These are phyloP conservation scores for Pemphredon lugubris DNA, from an alignment of 2,888 invertebrate species.

Conservation along the genomic window DNA sequence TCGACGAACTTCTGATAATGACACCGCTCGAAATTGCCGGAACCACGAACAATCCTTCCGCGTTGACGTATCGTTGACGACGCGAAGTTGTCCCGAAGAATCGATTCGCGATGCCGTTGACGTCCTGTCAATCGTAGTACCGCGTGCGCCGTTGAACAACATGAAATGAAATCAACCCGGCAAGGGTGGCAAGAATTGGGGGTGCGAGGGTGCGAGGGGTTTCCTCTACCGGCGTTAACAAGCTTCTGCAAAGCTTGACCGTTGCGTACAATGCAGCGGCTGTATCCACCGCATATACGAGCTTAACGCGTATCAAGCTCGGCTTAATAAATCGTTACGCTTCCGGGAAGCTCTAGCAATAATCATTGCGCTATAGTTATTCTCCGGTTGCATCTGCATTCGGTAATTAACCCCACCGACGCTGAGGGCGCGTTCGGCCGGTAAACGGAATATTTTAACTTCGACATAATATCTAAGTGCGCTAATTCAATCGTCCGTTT, in stretches of 20 bases:
- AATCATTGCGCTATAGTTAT: background rate
- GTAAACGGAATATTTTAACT: too few species aligned
- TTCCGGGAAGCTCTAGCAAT: background rate
- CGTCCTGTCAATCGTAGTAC: constrained; percentile 30
- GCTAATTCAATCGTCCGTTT: too few species aligned
- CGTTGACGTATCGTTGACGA: too few species aligned
- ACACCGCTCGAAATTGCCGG: too few species aligned
- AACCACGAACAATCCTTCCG: too few species aligned
- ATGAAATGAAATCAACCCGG: constrained; percentile 51
- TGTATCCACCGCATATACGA: constrained; percentile 7
- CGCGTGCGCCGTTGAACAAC: constrained; percentile 25
- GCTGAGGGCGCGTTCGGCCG: too few species aligned
- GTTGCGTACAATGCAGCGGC: constrained; percentile 9
- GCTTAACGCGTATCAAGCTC: constrained; percentile 10
- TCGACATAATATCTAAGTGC: too few species aligned
- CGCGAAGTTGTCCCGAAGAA: constrained; percentile 35
- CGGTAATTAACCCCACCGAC: too few species aligned
- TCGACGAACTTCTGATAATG: too few species aligned
- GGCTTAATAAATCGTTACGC: constrained; percentile 24
- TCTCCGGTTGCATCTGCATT: too few species aligned
- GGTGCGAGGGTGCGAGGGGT: constrained; percentile 27
- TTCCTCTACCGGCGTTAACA: constrained; percentile 48
- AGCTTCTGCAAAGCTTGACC: constrained; percentile 54
- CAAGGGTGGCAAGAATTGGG: too few species aligned
- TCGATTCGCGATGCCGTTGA: constrained; percentile 27